Percentiles rank a stretch among this genome's conserved stretches.
Conservation (phyloP, 2,797 vertebrate genomes). For the Chiroxiphia lanceolata region DNA sequence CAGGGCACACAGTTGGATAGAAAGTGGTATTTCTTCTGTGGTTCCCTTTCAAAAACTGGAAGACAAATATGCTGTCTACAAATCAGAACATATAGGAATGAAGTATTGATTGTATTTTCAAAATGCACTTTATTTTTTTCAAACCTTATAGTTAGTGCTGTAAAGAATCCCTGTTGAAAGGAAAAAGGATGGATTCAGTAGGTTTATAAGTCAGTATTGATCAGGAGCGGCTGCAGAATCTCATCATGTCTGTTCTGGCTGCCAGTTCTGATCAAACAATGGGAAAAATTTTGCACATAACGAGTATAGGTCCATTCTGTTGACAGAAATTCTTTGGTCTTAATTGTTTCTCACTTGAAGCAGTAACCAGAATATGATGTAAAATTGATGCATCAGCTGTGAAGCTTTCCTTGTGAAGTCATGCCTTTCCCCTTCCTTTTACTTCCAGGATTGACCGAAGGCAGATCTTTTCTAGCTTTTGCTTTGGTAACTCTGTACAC, state of each 20-base stretch:
- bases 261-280: slow-evolving; percentile 13
- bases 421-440: not conserved
- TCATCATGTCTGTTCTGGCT: not conserved
- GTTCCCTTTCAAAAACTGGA: not conserved
- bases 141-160: not conserved
- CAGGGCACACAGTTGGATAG: not conserved
- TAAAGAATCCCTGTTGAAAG: not conserved
- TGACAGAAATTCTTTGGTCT: not conserved
- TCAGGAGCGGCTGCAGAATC: not conserved
- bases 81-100: not conserved
- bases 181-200: not conserved
- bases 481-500: slow-evolving; percentile 36
- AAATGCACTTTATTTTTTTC: not conserved
- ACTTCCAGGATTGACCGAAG: slow-evolving; percentile 1
- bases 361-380: not conserved
- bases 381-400: not conserved
- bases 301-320: not conserved
- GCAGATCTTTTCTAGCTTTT: slow-evolving; percentile 28
- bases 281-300: not conserved
- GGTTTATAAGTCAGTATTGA: not conserved
- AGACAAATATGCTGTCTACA: not conserved
- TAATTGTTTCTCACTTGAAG: not conserved
- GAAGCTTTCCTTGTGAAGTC: not conserved
- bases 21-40: not conserved
- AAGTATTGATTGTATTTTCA: not conserved